Base-by-base conservation (phyloP, 2,113 vertebrate genomes). In the Oryzias woworae region DNA sequence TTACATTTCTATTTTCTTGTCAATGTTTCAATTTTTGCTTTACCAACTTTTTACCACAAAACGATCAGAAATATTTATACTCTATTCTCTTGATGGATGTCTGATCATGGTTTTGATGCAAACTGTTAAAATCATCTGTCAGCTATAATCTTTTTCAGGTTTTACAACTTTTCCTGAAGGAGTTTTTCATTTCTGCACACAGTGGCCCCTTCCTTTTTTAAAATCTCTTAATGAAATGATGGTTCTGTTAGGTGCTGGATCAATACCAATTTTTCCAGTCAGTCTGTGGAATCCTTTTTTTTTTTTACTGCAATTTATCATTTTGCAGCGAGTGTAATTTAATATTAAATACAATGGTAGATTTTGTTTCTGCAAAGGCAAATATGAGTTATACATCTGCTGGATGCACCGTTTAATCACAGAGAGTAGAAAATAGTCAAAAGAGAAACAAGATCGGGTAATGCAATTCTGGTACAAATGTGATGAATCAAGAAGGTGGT, bases 401-500 rank as follows among this genome's bases (percentile, higher is more conserved):
- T n/a, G 44, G 55, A 73, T 15, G 4, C 48, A 56, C 6, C 0
- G 47, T 73, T 71, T 77, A 80, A 85, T 82, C 66, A 72, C 64
- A 53, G 64, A 41, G 52, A 64, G 62, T 55, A 51, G 63, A 71
- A 73, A 72, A 82, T 66, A 62, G 65, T 54, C 26, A 73, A 72
- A 52, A 62, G 58, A 69, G 46, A 42, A 31, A 72, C 58, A 44
- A 53, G 52, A 66, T 57, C 17, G 53, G 66, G 73, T 70, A 72
- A 90, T 88, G 74, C 72, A 81, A 86, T 66, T 77, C 84, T 54
- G 58, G 58, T 51, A 47, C 59, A 75, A 69, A 81, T 80, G 47
- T 45, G 81, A 87, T 69, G 53, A 50, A 70, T 87, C 68, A 52
- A 66, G 54, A 62, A 60, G 66, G 66, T 50, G 36, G 66, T 73